phyloP scores from a whole-genome alignment of 2,113 vertebrate species.

The Tenrec ecaudatus region DNA sequence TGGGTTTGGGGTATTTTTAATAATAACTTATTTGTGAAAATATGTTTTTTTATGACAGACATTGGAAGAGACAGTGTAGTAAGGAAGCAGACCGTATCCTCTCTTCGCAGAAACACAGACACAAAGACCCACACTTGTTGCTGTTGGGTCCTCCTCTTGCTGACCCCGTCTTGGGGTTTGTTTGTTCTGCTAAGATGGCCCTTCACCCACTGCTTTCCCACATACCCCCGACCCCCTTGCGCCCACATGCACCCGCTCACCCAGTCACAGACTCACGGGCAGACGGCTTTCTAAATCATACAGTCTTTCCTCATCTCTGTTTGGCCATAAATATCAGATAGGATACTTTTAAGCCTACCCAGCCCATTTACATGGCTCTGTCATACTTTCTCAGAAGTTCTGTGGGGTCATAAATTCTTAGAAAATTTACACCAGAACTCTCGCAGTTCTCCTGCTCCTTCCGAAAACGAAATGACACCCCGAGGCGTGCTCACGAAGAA shows the following conservation, averaged over 20 bases:
- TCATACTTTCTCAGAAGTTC: constrained; percentile 22
- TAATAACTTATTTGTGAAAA: constrained; percentile 41
- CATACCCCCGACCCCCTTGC: not conserved
- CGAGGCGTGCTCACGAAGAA: not conserved
- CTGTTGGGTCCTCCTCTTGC: not conserved
- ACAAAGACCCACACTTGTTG: not conserved
- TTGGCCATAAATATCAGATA: not conserved
- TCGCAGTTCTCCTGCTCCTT: constrained; percentile 35
- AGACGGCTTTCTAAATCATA: not conserved
- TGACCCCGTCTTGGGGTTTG: not conserved
- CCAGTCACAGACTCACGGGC: rapidly evolving
- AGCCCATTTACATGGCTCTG: not conserved
- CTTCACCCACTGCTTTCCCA: not conserved
- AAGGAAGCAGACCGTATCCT: not conserved
- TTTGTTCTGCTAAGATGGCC: not conserved
- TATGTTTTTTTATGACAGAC: not conserved
- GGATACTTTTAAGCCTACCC: not conserved
- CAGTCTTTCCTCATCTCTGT: not conserved
- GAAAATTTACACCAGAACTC: constrained; percentile 22
- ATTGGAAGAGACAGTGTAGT: not conserved
- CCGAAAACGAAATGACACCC: not conserved
- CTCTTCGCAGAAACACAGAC: not conserved
- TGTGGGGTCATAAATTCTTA: constrained; percentile 31
- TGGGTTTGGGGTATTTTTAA: not conserved
- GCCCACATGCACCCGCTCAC: not conserved